Evolutionary conservation across 2,797 vertebrate genomes (phyloP), one percentile per base, ranked within the genome.

Genomic region (Sebastes cheni): DNA sequence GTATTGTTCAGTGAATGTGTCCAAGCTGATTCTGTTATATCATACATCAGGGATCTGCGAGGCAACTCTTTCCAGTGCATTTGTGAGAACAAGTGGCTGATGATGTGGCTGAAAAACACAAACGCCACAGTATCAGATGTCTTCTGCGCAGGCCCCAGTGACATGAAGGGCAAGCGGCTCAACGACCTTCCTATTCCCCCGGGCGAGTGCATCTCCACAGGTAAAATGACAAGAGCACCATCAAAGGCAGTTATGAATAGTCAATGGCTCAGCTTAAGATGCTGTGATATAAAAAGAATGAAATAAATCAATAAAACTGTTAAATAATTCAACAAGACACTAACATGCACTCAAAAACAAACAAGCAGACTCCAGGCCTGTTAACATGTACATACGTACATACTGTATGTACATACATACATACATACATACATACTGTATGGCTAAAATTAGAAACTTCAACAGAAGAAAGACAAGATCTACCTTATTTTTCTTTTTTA

Each of bases 81-180:
- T 88, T 99, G 99, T 93, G 97, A 97, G 93, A 97, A 97, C 90
- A 98, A 99, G 94, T 99, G 99, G 99, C 90, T 99, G 93, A 98
- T 99, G 95, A 94, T 94, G 69, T 99, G 98, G 99, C 91, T 99
- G 95, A 99, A 97, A 95, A 98, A 96, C 96, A 99, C 98, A 67
- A 99, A 99, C 81, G 97, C 98, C 84, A 98, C 98, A 1, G 97
- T 98, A 79, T 97, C 97, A 22, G 97, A 99, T 85, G 97, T 99
- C 89, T 95, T 96, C 76, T 99, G 98, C 54, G 92, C 96, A n/a
- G 97, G 97, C n/a, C 98, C 98, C 22, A 94, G 90, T 58, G 95
- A 97, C 83, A 97, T 98, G 94, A 97, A 97, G 95, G 97, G 97
- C 89, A 97, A 97, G 94, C 97, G 97, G 80, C 96, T 99, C 87